phyloP scores from a whole-genome alignment of 2,888 invertebrate genomes.

The Scaptomyza caliginosa region DNA sequence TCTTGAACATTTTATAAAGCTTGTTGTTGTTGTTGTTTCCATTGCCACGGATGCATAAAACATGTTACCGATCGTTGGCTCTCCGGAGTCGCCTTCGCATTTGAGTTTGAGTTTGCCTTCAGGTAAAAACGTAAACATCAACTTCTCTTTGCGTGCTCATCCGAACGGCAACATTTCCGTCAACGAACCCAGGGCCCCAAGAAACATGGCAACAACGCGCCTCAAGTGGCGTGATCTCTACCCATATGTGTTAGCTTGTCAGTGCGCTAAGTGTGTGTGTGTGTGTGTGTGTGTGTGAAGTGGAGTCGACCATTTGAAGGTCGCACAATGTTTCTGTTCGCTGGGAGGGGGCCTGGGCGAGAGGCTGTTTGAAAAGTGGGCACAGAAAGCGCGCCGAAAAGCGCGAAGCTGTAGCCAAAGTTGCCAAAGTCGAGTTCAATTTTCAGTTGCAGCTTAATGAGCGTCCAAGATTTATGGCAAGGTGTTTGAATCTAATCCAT shows the following conservation, averaged over 20 bases:
- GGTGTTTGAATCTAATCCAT: constrained; percentile 63
- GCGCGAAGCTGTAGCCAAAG: constrained; percentile 8
- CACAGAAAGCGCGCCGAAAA: constrained; percentile 68
- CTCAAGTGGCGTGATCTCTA: constrained; percentile 69
- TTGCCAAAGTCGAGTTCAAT: constrained; percentile 46
- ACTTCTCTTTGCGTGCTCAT: constrained; percentile 60
- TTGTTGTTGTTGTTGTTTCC: constrained; percentile 38
- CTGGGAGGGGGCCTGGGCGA: constrained; percentile 14
- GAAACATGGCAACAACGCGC: constrained; percentile 69
- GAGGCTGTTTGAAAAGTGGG: constrained; percentile 13
- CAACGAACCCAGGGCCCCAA: constrained; percentile 44
- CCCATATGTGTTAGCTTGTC: constrained; percentile 26
- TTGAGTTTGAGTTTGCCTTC: constrained; percentile 54
- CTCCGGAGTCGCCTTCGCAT: constrained; percentile 52
- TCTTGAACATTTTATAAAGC: constrained; percentile 39
- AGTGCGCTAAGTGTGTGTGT: constrained; percentile 7
- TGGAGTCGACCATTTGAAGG: constrained; percentile 68
- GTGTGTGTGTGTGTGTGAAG: constrained; percentile 44
- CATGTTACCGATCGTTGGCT: constrained; percentile 67
- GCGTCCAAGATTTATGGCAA: constrained; percentile 68
- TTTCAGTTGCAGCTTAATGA: constrained; percentile 74
- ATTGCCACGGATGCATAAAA: constrained; percentile 74
- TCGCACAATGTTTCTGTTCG: constrained; percentile 44
- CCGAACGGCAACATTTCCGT: constrained; percentile 68
- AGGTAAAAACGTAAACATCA: constrained; percentile 62